phyloP scores from a whole-genome alignment of 2,888 invertebrate species.

The Luffia ferchaultella region DNA sequence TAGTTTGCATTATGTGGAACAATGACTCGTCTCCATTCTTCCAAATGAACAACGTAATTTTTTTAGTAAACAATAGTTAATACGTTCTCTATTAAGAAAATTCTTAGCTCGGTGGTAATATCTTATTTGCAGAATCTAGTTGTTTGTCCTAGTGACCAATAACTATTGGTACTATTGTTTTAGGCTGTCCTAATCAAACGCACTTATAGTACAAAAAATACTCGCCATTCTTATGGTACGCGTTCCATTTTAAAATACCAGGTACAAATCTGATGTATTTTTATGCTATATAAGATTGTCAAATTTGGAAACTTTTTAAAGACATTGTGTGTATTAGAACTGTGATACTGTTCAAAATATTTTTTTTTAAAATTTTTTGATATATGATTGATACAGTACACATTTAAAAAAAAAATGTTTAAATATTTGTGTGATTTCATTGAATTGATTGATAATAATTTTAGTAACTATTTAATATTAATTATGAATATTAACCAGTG shows the following conservation, averaged over 20 bases:
- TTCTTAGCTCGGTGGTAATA: no score
- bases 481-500: constrained; percentile 37
- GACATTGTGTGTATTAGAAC: constrained; percentile 22
- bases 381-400: constrained; percentile 13
- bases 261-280: constrained; percentile 14
- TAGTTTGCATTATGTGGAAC: no score
- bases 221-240: constrained; percentile 31
- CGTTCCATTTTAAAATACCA: constrained; percentile 41
- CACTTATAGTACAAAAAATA: constrained; percentile 52
- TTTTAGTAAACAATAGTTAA: no score
- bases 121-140: no score
- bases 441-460: constrained; percentile 15
- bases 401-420: constrained; percentile 18
- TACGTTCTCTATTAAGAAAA: no score
- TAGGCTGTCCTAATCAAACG: constrained; percentile 37
- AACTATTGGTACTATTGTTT: no score
- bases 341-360: constrained; percentile 39
- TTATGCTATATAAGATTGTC: neutral
- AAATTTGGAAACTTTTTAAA: neutral
- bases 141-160: no score
- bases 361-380: neutral
- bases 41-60: no score
- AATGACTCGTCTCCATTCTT: no score
- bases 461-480: constrained; percentile 15
- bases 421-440: no score